Evolutionary conservation across 2,888 invertebrate species (phyloP).

Genomic region (Macropis europaea): DNA sequence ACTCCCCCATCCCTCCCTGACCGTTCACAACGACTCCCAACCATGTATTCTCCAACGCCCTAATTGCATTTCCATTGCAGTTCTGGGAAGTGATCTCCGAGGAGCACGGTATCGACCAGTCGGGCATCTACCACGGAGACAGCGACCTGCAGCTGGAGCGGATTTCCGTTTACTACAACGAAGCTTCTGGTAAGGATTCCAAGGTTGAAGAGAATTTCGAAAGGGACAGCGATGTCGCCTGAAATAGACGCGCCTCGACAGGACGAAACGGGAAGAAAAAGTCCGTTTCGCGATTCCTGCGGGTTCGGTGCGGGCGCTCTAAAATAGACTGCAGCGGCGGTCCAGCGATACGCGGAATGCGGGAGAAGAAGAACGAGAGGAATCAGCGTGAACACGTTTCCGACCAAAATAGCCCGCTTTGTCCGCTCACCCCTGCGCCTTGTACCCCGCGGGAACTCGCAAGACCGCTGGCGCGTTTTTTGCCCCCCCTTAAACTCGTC

Average conservation of each 20-base stretch:
- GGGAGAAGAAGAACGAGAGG: slow-evolving; percentile 44
- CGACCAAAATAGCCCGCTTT: slow-evolving; percentile 65
- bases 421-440: slow-evolving; percentile 43
- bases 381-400: slow-evolving; percentile 28
- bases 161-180: slow-evolving; percentile 85
- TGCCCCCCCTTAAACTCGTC: neutral
- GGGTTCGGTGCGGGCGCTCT: neutral
- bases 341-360: slow-evolving; percentile 31
- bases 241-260: neutral
- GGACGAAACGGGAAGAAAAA: neutral
- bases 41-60: too few species aligned
- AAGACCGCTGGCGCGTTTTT: neutral
- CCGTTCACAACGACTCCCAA: neutral
- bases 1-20: too few species aligned
- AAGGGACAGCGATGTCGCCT: too few species aligned
- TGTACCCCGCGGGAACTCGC: slow-evolving; percentile 24
- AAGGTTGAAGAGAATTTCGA: neutral
- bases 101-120: slow-evolving; percentile 88
- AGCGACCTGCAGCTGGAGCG: slow-evolving; percentile 84
- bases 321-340: slow-evolving; percentile 40
- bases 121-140: slow-evolving; percentile 84
- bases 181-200: slow-evolving; percentile 80
- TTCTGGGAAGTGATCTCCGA: slow-evolving; percentile 98
- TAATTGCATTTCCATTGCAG: slow-evolving; percentile 80
- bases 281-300: too few species aligned